phyloP scores from a whole-genome alignment of 2,888 invertebrate species.

The Trichacis sp. region DNA sequence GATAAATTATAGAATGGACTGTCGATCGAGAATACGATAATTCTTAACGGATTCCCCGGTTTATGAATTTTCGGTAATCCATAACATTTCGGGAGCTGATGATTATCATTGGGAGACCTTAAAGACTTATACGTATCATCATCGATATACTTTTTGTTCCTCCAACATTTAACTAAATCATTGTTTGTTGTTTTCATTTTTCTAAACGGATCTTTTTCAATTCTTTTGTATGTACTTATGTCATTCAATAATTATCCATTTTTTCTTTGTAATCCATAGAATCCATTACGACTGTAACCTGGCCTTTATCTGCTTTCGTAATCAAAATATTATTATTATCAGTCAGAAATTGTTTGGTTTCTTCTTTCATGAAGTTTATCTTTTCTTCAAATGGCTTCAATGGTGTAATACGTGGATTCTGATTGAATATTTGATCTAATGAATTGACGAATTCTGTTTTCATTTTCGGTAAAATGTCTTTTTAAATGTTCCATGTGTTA shows the following conservation, averaged over 20 bases:
- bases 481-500: too few relatives aligned
- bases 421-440: too few relatives aligned
- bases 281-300: constrained; percentile 11
- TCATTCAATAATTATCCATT: constrained; percentile 10
- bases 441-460: too few relatives aligned
- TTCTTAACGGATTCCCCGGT: not conserved
- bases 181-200: not conserved
- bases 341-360: constrained; percentile 3
- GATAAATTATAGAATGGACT: constrained; percentile 14
- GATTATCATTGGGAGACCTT: constrained; percentile 10
- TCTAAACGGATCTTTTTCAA: not conserved
- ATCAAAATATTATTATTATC: constrained; percentile 11
- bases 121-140: constrained; percentile 3
- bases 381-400: not conserved
- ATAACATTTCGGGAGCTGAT: constrained; percentile 13
- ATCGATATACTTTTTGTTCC: not conserved
- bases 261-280: constrained; percentile 3
- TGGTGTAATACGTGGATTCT: not conserved
- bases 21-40: constrained; percentile 13
- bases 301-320: constrained; percentile 19
- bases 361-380: not conserved
- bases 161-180: constrained; percentile 2
- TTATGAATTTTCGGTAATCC: constrained; percentile 18
- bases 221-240: not conserved
- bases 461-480: too few relatives aligned